Evolutionary conservation across 2,113 vertebrate species (phyloP), one percentile per base, ranked within the genome.

Genomic region (Vidua chalybeata): DNA sequence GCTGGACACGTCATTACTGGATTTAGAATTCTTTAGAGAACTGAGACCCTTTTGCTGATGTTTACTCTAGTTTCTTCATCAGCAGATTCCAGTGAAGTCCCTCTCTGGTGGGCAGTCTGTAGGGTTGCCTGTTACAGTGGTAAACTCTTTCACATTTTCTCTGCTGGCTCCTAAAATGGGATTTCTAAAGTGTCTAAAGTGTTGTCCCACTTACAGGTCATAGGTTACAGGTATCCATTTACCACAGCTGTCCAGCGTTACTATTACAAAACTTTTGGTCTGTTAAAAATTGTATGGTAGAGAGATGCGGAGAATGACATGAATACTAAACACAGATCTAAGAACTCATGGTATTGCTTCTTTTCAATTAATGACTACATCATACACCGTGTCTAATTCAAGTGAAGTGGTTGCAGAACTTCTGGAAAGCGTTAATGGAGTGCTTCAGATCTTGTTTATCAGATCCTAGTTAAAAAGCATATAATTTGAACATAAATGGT

Each of bases 381-480:
- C 2, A 2, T 59, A 39, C 11, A 54, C 39, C 78, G 74, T 28
- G 73, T 93, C 79, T 95, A 33, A 77, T 93, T 82, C 37, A 77
- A 89, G 78, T 64, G 37, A 84, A 82, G 54, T 4, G 3, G 55
- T 84, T 84, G 35, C 48, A 85, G 54, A 84, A 89, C 75, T 93
- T 95, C 66, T 82, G 74, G 37, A 85, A 59, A 35, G 71, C 84
- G 95, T 89, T 92, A 91, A 79, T 77, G 37, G 35, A 75, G 61
- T 85, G 67, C 81, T 93, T 87, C 77, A 85, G 93, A 89, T 54
- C 58, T 87, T 94, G 51, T 89, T 95, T 94, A 79, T 64, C 78
- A 71, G 81, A 64, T 82, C 81, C 55, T 73, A 46, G 62, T 84
- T 89, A 85, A 91, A 96, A 92, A 83, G 58, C 73, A 8, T 84